Conservation (phyloP, 2,113 vertebrate genomes). For the Sorex araneus region DNA sequence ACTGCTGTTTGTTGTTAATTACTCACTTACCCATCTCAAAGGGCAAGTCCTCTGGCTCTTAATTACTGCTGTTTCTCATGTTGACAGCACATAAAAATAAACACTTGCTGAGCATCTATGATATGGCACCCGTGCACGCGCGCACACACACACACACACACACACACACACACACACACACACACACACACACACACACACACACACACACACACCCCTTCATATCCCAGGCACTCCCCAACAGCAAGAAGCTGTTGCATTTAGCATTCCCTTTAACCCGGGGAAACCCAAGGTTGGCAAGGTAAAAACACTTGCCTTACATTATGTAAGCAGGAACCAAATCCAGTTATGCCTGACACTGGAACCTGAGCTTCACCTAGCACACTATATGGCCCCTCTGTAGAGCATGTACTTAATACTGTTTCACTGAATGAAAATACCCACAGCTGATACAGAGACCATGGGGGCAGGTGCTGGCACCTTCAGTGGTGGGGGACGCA, state of each 20-base stretch:
- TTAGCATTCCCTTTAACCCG: not conserved
- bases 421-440: not conserved
- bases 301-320: not conserved
- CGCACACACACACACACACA: too few species aligned
- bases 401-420: not conserved
- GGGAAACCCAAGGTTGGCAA: not conserved
- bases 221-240: not conserved
- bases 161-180: too few species aligned
- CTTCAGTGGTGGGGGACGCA: too few species aligned
- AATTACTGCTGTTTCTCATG: not conserved
- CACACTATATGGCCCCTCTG: not conserved
- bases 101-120: not conserved
- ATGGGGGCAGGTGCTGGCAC: too few species aligned
- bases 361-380: slow-evolving; percentile 5
- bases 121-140: too few species aligned
- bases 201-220: too few species aligned
- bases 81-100: not conserved
- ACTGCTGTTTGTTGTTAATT: not conserved
- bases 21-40: not conserved
- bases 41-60: not conserved
- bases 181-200: not conserved
- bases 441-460: too few species aligned
- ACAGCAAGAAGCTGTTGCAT: not conserved
- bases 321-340: not conserved
- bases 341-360: not conserved